These are phyloP conservation scores for Illadopsis cleaveri DNA, from an alignment of 2,113 vertebrate genomes.

Conservation along the genomic window DNA sequence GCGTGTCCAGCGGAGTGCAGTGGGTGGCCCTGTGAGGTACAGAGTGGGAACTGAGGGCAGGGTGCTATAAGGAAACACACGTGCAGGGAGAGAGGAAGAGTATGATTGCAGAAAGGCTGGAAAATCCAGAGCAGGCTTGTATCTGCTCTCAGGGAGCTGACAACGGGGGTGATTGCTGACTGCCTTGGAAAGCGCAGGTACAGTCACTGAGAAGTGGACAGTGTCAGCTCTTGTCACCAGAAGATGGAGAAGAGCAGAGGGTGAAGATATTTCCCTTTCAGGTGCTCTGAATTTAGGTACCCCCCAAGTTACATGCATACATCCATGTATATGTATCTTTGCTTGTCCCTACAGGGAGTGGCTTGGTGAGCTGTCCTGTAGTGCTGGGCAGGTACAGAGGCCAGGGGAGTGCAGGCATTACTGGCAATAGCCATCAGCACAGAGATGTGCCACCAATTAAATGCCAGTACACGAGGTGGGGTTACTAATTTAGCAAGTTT, in stretches of 20 bases:
- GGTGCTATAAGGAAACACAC: not conserved
- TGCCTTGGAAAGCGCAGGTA: not conserved
- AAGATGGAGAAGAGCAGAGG: not conserved
- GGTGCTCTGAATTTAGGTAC: not conserved
- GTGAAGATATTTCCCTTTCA: not conserved
- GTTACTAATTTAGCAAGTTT: not conserved
- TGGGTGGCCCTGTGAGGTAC: not conserved
- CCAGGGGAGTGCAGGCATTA: not conserved
- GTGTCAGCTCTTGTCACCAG: not conserved
- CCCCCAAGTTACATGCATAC: not conserved
- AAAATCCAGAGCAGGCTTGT: not conserved
- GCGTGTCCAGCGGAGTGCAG: fast-evolving
- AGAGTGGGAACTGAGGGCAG: not conserved
- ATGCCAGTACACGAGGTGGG: fast-evolving
- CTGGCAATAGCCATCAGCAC: not conserved
- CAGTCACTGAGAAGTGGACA: fast-evolving
- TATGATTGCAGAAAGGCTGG: not conserved
- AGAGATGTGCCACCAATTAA: not conserved
- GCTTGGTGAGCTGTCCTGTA: not conserved
- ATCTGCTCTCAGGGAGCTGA: not conserved
- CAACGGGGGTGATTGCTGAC: no score
- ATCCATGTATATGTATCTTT: not conserved
- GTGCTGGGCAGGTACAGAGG: not conserved
- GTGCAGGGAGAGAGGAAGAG: not conserved
- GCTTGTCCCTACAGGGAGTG: fast-evolving